phyloP scores from a whole-genome alignment of 2,888 invertebrate species.

The Leptopilina syphax region DNA sequence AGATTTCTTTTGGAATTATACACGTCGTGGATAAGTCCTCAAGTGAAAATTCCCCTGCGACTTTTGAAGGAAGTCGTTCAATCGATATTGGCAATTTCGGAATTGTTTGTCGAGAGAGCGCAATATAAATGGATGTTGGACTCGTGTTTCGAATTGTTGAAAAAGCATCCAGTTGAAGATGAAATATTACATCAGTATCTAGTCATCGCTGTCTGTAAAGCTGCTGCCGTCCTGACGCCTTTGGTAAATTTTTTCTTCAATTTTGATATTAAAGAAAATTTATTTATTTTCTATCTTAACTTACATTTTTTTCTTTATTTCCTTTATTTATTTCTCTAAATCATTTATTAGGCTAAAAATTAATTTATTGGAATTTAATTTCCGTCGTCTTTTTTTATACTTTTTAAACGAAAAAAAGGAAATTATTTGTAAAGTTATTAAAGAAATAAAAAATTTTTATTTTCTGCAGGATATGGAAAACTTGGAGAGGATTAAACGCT shows the following conservation, averaged over 20 bases:
- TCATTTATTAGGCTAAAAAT: too few relatives aligned
- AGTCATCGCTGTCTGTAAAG: conserved; percentile 83
- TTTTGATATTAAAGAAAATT: neutral
- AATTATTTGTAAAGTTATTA: too few relatives aligned
- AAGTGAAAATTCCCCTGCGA: conserved; percentile 78
- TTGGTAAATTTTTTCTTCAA: conserved; percentile 71
- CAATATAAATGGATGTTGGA: conserved; percentile 91
- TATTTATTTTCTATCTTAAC: neutral
- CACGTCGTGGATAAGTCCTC: conserved; percentile 84
- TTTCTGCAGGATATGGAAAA: conserved; percentile 78
- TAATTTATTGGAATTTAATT: too few relatives aligned
- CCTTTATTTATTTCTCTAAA: too few relatives aligned
- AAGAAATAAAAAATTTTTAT: too few relatives aligned
- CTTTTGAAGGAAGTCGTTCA: conserved; percentile 80
- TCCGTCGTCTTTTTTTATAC: too few relatives aligned
- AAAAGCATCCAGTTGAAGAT: conserved; percentile 85
- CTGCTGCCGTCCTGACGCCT: conserved; percentile 82
- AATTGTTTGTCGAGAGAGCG: conserved; percentile 85
- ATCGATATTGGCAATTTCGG: conserved; percentile 85
- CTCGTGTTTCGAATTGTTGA: conserved; percentile 82
- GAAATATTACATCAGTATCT: conserved; percentile 86
- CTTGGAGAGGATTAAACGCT: conserved; percentile 81
- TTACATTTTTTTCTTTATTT: too few relatives aligned
- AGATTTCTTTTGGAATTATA: conserved; percentile 95
- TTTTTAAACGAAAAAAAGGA: too few relatives aligned